phyloP scores from a whole-genome alignment of 2,113 vertebrate genomes.

The Alces alces region DNA sequence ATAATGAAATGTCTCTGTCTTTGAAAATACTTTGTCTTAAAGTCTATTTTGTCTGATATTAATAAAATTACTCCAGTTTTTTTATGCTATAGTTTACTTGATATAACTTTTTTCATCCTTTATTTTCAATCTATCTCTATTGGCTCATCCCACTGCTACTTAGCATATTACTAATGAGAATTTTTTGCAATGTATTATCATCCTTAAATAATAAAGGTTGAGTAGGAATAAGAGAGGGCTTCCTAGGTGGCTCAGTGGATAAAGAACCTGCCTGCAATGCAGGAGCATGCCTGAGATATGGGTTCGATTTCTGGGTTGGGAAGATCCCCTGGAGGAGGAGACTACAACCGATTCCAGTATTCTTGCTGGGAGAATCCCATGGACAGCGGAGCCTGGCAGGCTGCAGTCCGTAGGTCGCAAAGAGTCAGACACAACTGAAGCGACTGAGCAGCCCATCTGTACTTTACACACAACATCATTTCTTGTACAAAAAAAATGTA shows the following conservation, averaged over 20 bases:
- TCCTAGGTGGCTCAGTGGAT: background rate
- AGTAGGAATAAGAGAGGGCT: conserved; percentile 30
- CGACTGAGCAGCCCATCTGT: background rate
- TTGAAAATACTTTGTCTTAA: background rate
- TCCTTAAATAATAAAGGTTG: conserved; percentile 39
- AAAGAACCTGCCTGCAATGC: background rate
- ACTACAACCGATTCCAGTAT: rapidly evolving
- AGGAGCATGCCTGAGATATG: background rate
- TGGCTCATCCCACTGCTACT: conserved; percentile 58
- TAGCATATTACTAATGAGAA: conserved; percentile 44
- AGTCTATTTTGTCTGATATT: background rate
- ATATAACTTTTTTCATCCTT: background rate
- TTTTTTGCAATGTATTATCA: conserved; percentile 37
- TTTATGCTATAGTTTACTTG: background rate
- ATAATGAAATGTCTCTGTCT: background rate
- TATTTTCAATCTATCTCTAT: background rate
- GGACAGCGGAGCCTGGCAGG: rapidly evolving
- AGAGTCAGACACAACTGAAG: background rate
- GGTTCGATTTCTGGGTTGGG: background rate
- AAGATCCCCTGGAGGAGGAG: background rate
- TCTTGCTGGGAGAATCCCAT: background rate
- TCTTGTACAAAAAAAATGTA: background rate
- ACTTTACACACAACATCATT: background rate
- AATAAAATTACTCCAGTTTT: background rate
- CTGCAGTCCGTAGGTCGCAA: background rate